Conservation (phyloP, 1,140 invertebrate species). For the Listronotus oregonensis region DNA sequence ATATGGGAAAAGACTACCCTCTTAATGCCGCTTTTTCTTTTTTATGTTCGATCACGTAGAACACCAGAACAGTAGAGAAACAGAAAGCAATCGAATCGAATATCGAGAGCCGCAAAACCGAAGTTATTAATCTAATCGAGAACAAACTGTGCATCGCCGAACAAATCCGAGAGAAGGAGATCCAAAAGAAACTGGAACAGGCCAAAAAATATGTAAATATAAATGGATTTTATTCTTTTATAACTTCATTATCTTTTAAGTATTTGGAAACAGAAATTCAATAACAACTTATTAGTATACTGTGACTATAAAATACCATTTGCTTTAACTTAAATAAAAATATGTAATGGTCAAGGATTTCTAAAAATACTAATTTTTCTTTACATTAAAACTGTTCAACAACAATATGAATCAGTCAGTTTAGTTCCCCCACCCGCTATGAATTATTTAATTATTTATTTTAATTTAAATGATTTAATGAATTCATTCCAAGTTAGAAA, state of each 20-base stretch:
- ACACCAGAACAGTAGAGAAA: constrained; percentile 46
- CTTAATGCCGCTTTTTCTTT: constrained; percentile 26
- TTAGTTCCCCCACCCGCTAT: no score
- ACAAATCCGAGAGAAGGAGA: constrained; percentile 76
- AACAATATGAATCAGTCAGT: no score
- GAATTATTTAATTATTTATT: no score
- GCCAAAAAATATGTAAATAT: constrained; percentile 75
- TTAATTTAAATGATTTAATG: no score
- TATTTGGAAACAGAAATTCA: no score
- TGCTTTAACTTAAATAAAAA: no score
- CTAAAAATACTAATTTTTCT: no score
- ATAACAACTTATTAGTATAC: no score
- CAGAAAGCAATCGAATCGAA: constrained; percentile 65
- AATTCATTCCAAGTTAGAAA: no score
- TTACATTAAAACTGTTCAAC: no score
- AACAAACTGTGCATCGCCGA: constrained; percentile 76
- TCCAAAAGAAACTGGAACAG: constrained; percentile 78
- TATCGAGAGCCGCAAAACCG: constrained; percentile 66
- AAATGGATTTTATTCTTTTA: constrained; percentile 5
- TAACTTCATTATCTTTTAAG: not conserved
- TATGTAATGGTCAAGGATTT: no score
- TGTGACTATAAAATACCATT: no score
- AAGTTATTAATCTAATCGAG: constrained; percentile 72
- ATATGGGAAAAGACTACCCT: not conserved
- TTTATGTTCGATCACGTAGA: constrained; percentile 42